Evolutionary conservation across 2,888 invertebrate genomes (phyloP).

Genomic region (Caenorhabditis japonica): DNA sequence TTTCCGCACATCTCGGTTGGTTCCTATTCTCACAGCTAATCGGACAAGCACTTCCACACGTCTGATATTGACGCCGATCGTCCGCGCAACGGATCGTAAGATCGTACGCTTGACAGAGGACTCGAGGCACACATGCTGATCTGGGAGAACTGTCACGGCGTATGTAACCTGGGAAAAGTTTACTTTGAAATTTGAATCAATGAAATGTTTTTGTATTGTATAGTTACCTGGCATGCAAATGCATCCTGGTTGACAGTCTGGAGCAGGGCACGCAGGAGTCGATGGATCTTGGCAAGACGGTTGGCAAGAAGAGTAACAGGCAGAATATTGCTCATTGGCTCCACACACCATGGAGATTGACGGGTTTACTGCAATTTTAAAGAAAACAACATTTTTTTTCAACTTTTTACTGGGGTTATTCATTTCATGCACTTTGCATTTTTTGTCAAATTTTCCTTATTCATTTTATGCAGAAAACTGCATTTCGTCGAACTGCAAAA

Average conservation of each 20-base stretch:
- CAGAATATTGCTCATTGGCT: constrained; percentile 59
- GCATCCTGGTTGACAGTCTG: constrained; percentile 62
- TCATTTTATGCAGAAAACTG: no score
- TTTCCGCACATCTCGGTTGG: constrained; percentile 59
- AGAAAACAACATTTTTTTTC: no score
- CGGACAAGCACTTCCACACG: constrained; percentile 67
- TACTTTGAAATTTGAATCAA: background rate
- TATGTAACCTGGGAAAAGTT: constrained; percentile 54
- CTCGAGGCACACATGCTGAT: constrained; percentile 60
- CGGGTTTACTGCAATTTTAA: constrained; percentile 47
- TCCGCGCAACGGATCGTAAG: constrained; percentile 62
- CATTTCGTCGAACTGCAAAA: no score
- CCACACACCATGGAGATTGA: constrained; percentile 56
- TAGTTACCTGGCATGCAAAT: constrained; percentile 60
- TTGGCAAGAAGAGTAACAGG: constrained; percentile 61
- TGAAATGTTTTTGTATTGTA: no score
- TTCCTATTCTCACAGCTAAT: constrained; percentile 63
- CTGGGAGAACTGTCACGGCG: constrained; percentile 58
- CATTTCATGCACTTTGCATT: no score
- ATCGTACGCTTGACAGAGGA: constrained; percentile 60
- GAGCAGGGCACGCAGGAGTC: constrained; percentile 59
- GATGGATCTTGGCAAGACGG: constrained; percentile 64
- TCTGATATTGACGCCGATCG: constrained; percentile 61
- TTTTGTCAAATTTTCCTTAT: no score
- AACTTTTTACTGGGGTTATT: no score